Conservation (phyloP, 2,888 invertebrate genomes). For the Melinopterus prodromus region DNA sequence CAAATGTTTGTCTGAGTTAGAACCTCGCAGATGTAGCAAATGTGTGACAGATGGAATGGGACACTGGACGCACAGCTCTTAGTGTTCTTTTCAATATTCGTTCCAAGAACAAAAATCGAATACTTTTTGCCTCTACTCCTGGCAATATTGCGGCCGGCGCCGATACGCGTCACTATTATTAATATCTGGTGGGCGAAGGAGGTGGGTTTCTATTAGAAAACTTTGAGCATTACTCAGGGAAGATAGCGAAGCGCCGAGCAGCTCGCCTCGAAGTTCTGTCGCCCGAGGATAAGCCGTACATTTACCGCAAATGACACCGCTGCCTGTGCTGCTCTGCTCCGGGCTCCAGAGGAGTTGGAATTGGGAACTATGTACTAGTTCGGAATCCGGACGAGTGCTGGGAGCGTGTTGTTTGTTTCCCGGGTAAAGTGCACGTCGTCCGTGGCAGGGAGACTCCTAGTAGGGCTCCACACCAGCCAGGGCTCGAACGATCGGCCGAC, state of each 20-base stretch:
- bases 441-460: background rate
- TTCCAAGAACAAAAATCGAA: background rate
- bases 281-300: background rate
- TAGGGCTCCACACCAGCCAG: background rate
- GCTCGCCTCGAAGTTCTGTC: background rate
- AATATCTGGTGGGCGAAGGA: background rate
- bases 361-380: background rate
- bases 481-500: background rate
- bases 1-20: no score
- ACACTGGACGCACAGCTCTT: no score
- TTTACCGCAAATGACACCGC: background rate
- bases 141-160: background rate
- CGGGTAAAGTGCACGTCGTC: background rate
- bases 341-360: background rate
- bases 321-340: background rate
- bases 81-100: no score
- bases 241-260: background rate
- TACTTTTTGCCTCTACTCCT: background rate
- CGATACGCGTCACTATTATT: background rate
- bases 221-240: background rate
- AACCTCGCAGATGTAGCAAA: no score
- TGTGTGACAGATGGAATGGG: no score
- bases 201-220: background rate
- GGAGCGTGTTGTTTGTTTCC: background rate
- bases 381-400: background rate